Evolutionary conservation across 2,888 invertebrate genomes (phyloP), one percentile per base, ranked within the genome.

Genomic region (Caenorhabditis imperialis): DNA sequence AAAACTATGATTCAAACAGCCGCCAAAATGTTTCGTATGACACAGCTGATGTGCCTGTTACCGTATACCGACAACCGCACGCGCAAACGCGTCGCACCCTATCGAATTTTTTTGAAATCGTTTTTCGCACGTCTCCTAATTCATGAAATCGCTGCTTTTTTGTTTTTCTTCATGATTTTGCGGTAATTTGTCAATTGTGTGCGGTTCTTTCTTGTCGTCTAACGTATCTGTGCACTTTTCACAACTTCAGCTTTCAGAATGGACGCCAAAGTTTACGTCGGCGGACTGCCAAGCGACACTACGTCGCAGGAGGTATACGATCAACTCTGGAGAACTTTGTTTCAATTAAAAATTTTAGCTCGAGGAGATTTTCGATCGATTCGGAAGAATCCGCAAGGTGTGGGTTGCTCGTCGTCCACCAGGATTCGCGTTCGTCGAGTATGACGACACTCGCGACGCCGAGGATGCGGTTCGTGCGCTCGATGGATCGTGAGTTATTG

Each of bases 371-470:
- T 95, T 95, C 89, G 91, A 92, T 67, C 93, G 94, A 89, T 95
- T 94, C 89, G 95, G 95, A 8, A 93, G 93, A 42, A 91, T 95
- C 78, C 91, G 93, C 84, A 95, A 94, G 89, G 94, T 95, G 50
- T 95, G 95, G 95, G 94, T 96, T 55, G 95, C 95, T 0, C 91
- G 95, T 85, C 94, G 95, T 88, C 95, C 95, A 40, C 94, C 95
- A 6, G 95, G 90, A 0, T 90, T 90, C 85, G 90, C 90, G 20
- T 90, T 90, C 81, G 88, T 90, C 7, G 89, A 89, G 73, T 90
- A 88, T 84, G 89, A 89, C 74, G 94, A 95, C 87, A 92, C 93
- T 16, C 90, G 94, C 75, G 95, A 95, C 86, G 89, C 89, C 23
- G 89, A 89, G 73, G 90, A 90, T 83, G 89, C 90, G 7, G 88